Evolutionary conservation across 2,113 vertebrate genomes (phyloP), one percentile per base, ranked within the genome.

Genomic region (Bos indicus): DNA sequence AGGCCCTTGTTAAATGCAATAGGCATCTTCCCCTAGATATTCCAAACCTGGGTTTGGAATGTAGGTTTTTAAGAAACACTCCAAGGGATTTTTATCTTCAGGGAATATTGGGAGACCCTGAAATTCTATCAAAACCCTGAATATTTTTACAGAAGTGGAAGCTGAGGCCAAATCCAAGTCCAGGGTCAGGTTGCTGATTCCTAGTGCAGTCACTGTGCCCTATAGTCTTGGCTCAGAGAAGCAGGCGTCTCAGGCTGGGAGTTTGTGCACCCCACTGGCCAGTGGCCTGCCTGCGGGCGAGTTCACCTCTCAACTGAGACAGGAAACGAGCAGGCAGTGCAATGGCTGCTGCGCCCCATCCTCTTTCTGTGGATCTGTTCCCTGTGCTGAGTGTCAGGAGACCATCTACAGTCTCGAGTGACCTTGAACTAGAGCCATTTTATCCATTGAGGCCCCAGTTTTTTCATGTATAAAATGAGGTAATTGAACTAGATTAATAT

Each of bases 321-420:
- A 6, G 59, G 36, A 54, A 40, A 25, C 0, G 11, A 64, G 52
- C 19, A 43, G 46, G 13, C 7, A 3, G 0, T 7, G 1, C 25
- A n/a, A 46, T 1, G 23, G 19, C 60, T 36, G 28, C 7, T 7
- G 17, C 17, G 13, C 14, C 46, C 56, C 40, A 13, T 23, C 28
- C 28, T n/a, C 28, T 59, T 43, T n/a, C 46, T 43, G 36, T 46
- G 74, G 14, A 52, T 36, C 71, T 52, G 33, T 25, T 52, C 30
- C 33, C 26, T 25, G 8, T 5, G 12, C 54, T 88, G 7, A n/a
- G 30, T 8, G 2, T 9, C 48, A 64, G 62, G 28, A 56, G 2
- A 54, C 30, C 30, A 2, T 33, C n/a, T 51, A 40, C 21, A 36
- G 28, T 46, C 40, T 78, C 17, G 28, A 14, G 30, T 26, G 77